Conservation (phyloP, 2,888 invertebrate species). For the Melitaea athalia region DNA sequence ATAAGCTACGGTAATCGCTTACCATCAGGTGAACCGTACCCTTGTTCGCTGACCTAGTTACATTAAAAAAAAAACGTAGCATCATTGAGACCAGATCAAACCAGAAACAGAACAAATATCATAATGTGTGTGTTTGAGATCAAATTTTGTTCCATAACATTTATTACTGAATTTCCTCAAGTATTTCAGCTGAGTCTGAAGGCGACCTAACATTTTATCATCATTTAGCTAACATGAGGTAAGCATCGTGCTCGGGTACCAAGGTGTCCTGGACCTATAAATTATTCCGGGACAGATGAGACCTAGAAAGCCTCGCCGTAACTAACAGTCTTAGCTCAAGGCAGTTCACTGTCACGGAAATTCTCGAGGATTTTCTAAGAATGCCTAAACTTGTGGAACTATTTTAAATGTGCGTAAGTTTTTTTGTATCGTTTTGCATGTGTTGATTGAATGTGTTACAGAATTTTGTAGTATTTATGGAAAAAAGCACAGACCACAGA, state of each 20-base stretch:
- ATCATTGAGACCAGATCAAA: no score
- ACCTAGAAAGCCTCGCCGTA: constrained; percentile 7
- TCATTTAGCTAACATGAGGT: constrained; percentile 12
- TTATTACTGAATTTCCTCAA: background rate
- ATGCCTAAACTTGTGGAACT: background rate
- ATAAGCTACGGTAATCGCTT: no score
- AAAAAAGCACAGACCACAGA: no score
- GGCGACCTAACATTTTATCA: constrained; percentile 6
- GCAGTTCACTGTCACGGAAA: background rate
- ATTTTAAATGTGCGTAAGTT: background rate
- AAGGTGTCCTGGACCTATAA: constrained; percentile 9
- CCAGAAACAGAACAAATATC: no score
- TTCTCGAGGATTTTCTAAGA: background rate
- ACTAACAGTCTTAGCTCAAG: background rate
- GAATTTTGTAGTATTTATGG: no score
- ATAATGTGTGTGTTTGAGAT: no score
- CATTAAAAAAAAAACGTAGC: no score
- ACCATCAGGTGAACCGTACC: no score
- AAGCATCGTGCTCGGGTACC: background rate
- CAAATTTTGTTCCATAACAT: background rate
- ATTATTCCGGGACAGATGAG: constrained; percentile 15
- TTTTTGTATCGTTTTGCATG: no score
- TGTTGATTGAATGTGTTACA: no score
- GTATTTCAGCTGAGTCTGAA: background rate
- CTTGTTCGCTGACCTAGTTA: no score